Percentiles rank a stretch among this genome's conserved stretches.
These are phyloP conservation scores for Chinchilla lanigera DNA, from an alignment of 2,113 vertebrate genomes.

Conservation along the genomic window DNA sequence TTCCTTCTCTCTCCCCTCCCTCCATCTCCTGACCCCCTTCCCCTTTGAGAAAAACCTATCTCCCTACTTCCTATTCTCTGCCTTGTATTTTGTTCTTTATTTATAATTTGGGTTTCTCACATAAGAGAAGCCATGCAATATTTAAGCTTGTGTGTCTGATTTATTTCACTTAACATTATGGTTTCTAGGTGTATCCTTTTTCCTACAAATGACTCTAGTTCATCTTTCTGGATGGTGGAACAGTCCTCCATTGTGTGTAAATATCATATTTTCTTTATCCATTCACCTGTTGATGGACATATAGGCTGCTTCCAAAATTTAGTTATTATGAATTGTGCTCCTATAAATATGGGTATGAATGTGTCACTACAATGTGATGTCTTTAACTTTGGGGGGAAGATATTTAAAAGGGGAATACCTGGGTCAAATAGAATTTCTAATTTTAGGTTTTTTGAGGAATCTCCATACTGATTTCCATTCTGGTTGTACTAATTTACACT, in stretches of 20 bases:
- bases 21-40: neutral
- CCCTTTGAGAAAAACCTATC: neutral
- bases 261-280: neutral
- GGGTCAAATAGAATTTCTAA: neutral
- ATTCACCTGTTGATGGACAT: neutral
- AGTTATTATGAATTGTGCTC: neutral
- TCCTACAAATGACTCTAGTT: neutral
- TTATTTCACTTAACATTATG: neutral
- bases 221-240: neutral
- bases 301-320: neutral
- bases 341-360: neutral
- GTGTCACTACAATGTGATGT: neutral
- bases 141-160: neutral
- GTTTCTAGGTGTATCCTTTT: neutral
- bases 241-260: neutral
- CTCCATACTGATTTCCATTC: neutral
- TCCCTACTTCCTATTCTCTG: neutral
- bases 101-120: neutral
- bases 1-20: neutral
- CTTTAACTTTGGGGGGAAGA: neutral
- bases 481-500: neutral
- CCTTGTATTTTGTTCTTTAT: neutral
- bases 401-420: neutral
- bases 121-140: neutral
- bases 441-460: neutral